These are phyloP conservation scores for Toxotes jaculatrix DNA, from an alignment of 2,113 vertebrate genomes.

Conservation along the genomic window DNA sequence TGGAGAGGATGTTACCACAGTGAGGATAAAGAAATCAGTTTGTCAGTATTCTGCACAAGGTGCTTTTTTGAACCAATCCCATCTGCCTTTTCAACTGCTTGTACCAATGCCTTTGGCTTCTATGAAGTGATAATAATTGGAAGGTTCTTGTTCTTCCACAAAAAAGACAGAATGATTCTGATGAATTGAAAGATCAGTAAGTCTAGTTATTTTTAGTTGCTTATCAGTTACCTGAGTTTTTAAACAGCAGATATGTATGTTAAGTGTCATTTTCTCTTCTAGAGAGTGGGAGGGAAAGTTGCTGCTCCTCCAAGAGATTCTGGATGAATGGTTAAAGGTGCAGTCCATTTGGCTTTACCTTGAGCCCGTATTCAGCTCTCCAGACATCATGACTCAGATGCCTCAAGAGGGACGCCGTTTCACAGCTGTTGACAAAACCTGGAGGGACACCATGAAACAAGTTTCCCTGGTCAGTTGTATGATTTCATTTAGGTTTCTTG, in stretches of 20 bases:
- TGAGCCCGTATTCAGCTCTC: slow-evolving; percentile 92
- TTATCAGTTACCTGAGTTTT: not conserved
- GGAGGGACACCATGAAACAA: slow-evolving; percentile 88
- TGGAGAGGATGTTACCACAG: slow-evolving; percentile 3
- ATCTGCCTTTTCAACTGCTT: not conserved
- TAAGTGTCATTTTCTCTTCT: slow-evolving; percentile 5
- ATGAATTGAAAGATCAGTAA: no score
- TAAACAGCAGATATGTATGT: not conserved
- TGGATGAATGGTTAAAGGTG: slow-evolving; percentile 92
- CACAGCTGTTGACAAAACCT: slow-evolving; percentile 87
- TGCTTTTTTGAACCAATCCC: not conserved
- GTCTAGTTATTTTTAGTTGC: not conserved
- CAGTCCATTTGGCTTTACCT: slow-evolving; percentile 92
- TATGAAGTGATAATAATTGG: not conserved
- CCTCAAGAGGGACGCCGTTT: slow-evolving; percentile 89
- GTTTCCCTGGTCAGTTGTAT: slow-evolving; percentile 81
- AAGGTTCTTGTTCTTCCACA: no score
- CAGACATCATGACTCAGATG: slow-evolving; percentile 92
- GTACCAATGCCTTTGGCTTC: not conserved
- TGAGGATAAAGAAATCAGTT: not conserved
- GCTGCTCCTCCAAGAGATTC: slow-evolving; percentile 89
- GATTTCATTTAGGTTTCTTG: not conserved
- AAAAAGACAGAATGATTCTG: no score
- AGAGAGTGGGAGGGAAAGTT: slow-evolving; percentile 90
- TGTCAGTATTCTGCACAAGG: not conserved